Conservation (phyloP, 2,113 vertebrate genomes). For the Mellivora capensis region DNA sequence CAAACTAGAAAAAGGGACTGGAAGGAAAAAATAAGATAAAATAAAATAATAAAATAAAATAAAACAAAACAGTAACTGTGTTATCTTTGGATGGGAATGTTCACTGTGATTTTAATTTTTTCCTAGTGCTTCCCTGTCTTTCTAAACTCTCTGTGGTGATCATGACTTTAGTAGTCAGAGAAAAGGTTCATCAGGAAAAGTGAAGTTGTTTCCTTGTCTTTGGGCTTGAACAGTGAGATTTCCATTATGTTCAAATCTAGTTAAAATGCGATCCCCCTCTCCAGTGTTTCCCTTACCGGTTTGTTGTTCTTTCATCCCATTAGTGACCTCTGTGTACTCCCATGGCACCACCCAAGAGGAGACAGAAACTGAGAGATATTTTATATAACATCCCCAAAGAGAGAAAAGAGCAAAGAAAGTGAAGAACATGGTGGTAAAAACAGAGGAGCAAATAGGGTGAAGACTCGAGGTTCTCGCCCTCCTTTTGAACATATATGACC, state of each 20-base stretch:
- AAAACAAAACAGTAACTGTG: neutral
- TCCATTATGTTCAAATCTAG: neutral
- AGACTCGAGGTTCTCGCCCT: neutral
- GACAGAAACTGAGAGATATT: neutral
- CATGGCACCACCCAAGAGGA: neutral
- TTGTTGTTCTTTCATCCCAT: neutral
- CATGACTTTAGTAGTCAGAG: neutral
- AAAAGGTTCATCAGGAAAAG: neutral
- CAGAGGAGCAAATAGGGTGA: neutral
- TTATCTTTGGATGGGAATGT: neutral
- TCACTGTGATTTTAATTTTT: neutral
- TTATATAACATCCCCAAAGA: neutral
- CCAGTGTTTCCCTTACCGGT: neutral
- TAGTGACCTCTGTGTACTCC: neutral
- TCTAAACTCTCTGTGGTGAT: neutral
- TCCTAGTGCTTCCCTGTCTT: neutral
- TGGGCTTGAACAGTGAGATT: neutral
- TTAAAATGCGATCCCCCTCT: neutral
- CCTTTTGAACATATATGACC: too few relatives aligned
- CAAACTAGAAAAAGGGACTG: neutral
- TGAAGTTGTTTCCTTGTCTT: neutral
- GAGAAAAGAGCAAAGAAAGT: neutral
- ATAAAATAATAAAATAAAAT: neutral
- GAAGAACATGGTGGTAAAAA: neutral
- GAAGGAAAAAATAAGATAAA: neutral